phyloP scores from a whole-genome alignment of 2,888 invertebrate genomes.

The Eristalis pertinax region DNA sequence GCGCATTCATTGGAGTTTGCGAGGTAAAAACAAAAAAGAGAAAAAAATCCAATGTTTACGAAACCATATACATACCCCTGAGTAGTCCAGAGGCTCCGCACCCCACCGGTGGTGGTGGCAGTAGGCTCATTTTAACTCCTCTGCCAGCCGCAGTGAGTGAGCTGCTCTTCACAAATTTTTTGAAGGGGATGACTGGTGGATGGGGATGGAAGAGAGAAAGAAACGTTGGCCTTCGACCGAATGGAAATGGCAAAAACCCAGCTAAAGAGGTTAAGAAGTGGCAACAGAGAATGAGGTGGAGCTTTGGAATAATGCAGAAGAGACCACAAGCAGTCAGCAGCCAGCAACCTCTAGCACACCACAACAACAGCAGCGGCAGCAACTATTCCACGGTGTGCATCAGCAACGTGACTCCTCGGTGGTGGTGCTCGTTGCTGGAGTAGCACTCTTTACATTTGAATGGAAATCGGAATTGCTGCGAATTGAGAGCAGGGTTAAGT shows the following conservation, averaged over 20 bases:
- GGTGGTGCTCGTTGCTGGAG: slow-evolving; percentile 26
- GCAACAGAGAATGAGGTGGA: background rate
- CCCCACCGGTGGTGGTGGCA: background rate
- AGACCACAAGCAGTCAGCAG: slow-evolving; percentile 35
- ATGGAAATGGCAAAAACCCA: slow-evolving; percentile 48
- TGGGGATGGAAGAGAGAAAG: background rate
- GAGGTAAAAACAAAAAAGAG: background rate
- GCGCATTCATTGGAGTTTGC: slow-evolving; percentile 56
- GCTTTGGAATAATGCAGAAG: slow-evolving; percentile 8
- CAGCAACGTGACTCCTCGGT: background rate
- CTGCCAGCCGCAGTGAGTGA: background rate
- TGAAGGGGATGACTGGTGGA: background rate
- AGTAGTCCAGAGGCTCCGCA: too few species aligned
- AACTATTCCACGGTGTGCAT: background rate
- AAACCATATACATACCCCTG: background rate
- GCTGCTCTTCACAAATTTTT: slow-evolving; percentile 11
- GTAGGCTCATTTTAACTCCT: slow-evolving; percentile 41
- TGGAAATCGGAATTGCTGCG: slow-evolving; percentile 67
- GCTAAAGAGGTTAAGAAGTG: slow-evolving; percentile 51
- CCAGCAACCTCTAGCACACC: background rate
- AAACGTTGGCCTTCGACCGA: slow-evolving; percentile 64
- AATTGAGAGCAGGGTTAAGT: slow-evolving; percentile 70
- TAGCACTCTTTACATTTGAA: slow-evolving; percentile 61
- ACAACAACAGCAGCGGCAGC: too few species aligned
- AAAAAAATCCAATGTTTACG: background rate